Conservation (phyloP, 2,797 vertebrate species). For the Lepus townsendii region DNA sequence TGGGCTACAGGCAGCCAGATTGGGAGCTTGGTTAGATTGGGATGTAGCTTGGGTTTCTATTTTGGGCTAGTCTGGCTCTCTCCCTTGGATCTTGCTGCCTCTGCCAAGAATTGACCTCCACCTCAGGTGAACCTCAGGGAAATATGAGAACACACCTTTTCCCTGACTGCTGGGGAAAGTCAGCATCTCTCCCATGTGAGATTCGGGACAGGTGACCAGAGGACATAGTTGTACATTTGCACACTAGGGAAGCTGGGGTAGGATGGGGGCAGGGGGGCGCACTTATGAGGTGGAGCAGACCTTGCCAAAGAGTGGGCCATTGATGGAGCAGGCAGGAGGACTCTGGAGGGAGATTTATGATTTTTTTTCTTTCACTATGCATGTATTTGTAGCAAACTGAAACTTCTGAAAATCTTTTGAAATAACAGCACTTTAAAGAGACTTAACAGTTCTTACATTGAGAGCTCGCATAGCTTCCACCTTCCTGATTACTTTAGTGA, state of each 20-base stretch:
- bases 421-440: not conserved
- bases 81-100: not conserved
- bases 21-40: not conserved
- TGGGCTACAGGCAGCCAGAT: not conserved
- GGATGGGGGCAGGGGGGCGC: too few species aligned
- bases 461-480: not conserved
- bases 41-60: constrained; percentile 56
- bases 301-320: not conserved
- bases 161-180: not conserved
- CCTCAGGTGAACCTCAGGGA: constrained; percentile 67
- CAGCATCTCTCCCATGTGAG: not conserved
- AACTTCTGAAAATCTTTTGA: constrained; percentile 12
- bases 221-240: not conserved
- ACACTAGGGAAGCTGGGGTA: not conserved
- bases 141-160: constrained; percentile 34
- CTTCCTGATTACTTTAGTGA: not conserved
- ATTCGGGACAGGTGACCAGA: not conserved
- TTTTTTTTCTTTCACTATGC: not conserved
- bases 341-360: not conserved
- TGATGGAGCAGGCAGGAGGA: not conserved
- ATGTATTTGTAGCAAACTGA: not conserved
- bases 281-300: not conserved
- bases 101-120: constrained; percentile 50
- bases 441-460: not conserved
- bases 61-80: constrained; percentile 11